Evolutionary conservation across 2,888 invertebrate genomes (phyloP), one percentile per base, ranked within the genome.

Genomic region (Eristalis arbustorum): DNA sequence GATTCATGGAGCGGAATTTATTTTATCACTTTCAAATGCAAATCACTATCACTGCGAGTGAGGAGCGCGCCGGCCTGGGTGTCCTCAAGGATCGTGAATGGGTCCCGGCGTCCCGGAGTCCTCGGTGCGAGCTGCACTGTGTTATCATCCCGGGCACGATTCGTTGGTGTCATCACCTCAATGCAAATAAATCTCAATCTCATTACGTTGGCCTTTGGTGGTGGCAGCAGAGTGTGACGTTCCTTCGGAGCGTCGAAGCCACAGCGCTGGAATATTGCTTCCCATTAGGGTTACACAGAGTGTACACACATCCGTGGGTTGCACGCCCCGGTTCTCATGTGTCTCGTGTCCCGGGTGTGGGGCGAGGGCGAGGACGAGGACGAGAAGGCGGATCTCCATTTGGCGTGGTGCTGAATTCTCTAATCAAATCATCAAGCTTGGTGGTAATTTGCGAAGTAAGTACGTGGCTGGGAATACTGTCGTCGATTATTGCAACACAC

Each of bases 1-100:
- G 72, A 77, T 67, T 68, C 81, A 77, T 74, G 81, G 64, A 85
- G 81, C 69, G 42, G 73, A 85, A 85, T 85, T 85, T 81, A 85
- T 85, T 85, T 85, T 76, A 85, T 85, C 81, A 81, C 77, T 81
- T 85, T 85, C 73, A 85, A 85, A 81, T 85, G 85, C 85, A 85
- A 85, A 85, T 85, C 77, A 77, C 73, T 85, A 62, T 73, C 40
- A 49, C 59, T 77, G 71, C 42, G 61, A 73, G 56, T 37, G 68
- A 81, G 73, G 49, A 63, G 11, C 40, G 57, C 28, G 37, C 59
- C 23, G 42, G 84, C 31, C 40, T 25, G 71, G 34, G 31, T 31
- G 31, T 56, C 71, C 72, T 76, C 67, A 68, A 79, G 66, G 83
- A 64, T 73, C 69, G 11, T n/a, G 22, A 74, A 34, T 73, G 67